A percentile compares a stretch with the other conserved stretches of the same genome.
Evolutionary conservation across 2,888 invertebrate genomes (phyloP).

Genomic region (Cosmorhoe ocellata): DNA sequence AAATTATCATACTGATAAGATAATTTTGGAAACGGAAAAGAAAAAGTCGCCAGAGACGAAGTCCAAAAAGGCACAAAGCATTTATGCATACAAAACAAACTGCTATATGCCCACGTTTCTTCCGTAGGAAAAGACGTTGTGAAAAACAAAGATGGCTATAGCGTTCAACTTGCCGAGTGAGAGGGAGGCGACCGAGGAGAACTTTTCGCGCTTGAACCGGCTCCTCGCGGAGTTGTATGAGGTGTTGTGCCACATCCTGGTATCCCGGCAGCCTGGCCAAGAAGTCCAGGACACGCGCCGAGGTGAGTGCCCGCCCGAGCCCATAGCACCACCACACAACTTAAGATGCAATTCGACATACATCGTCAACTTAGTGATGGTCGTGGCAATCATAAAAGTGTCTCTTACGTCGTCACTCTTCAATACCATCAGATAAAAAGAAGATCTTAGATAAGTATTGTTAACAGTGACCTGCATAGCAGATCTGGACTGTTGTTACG

Average conservation of each 20-base stretch:
- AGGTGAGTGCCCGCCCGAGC: conserved; percentile 80
- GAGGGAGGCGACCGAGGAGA: conserved; percentile 80
- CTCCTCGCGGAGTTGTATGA: conserved; percentile 81
- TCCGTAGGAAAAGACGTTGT: conserved; percentile 66
- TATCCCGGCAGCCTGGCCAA: conserved; percentile 76
- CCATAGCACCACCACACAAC: conserved; percentile 79
- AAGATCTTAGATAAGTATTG: conserved; percentile 74
- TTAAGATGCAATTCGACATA: conserved; percentile 83
- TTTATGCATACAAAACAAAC: conserved; percentile 78
- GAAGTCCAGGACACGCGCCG: conserved; percentile 74
- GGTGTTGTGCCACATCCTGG: conserved; percentile 81
- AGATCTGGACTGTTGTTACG: conserved; percentile 77
- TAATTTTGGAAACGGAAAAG: conserved; percentile 27
- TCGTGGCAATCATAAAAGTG: conserved; percentile 78
- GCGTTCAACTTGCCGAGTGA: conserved; percentile 82
- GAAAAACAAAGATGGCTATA: conserved; percentile 79
- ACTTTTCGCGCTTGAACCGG: conserved; percentile 82
- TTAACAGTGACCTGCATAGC: conserved; percentile 80
- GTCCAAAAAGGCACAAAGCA: conserved; percentile 54
- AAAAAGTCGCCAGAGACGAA: conserved; percentile 43
- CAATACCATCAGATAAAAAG: conserved; percentile 79
- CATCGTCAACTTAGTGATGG: conserved; percentile 81
- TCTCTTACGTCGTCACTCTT: conserved; percentile 78
- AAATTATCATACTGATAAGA: conserved; percentile 26
- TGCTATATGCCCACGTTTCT: conserved; percentile 71